Evolutionary conservation across 1,140 invertebrate genomes (phyloP).

Genomic region (Leptinotarsa undecemlineata): DNA sequence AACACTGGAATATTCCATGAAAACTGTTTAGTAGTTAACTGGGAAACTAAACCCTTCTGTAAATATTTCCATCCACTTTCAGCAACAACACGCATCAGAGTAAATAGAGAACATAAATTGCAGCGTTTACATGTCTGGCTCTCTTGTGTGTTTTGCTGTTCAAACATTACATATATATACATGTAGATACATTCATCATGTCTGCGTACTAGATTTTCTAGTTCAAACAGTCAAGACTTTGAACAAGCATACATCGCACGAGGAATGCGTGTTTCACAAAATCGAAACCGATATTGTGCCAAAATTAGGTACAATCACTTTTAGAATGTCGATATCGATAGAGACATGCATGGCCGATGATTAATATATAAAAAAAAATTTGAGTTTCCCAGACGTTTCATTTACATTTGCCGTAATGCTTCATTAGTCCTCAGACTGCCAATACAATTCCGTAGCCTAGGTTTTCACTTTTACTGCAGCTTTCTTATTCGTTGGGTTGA

Average conservation of each 20-base stretch:
- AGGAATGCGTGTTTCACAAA: not conserved
- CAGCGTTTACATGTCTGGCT: conserved; percentile 2
- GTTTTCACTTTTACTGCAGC: too few relatives aligned
- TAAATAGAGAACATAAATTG: conserved; percentile 8
- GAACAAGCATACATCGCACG: not conserved
- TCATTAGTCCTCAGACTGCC: too few relatives aligned
- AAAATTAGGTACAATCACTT: not conserved
- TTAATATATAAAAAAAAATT: too few relatives aligned
- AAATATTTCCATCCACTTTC: not conserved
- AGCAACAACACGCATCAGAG: conserved; percentile 2
- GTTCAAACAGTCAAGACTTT: not conserved
- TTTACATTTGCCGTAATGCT: too few relatives aligned
- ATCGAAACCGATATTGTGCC: not conserved
- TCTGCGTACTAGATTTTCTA: not conserved
- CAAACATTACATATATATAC: conserved; percentile 2
- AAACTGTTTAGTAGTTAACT: not conserved
- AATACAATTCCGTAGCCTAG: too few relatives aligned
- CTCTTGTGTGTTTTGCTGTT: conserved; percentile 5
- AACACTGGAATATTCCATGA: too few relatives aligned
- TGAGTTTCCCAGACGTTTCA: too few relatives aligned
- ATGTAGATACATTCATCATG: conserved; percentile 1
- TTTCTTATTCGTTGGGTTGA: too few relatives aligned
- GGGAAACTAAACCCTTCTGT: not conserved
- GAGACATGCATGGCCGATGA: too few relatives aligned
- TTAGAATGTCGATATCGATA: too few relatives aligned